A percentile compares a stretch with the other conserved stretches of the same genome.
Conservation (phyloP, 2,113 vertebrate genomes). For the Pseudopipra pipra region DNA sequence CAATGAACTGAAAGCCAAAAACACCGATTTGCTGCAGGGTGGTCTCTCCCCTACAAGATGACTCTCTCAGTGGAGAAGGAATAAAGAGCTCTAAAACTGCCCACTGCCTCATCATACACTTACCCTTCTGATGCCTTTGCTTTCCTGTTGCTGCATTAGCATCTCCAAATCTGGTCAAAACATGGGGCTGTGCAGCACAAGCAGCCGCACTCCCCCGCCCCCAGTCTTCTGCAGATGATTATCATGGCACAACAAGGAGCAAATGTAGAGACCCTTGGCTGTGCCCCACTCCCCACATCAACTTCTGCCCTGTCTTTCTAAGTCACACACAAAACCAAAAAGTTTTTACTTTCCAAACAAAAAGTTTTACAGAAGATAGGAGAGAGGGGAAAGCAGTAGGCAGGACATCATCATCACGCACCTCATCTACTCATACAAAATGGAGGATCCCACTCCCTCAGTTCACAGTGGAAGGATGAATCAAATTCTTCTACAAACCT, state of each 20-base stretch:
- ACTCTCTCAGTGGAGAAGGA: not conserved
- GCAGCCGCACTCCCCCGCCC: accelerated
- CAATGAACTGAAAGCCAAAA: not conserved
- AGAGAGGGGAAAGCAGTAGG: not conserved
- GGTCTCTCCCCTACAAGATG: not conserved
- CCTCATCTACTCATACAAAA: not conserved
- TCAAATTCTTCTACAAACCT: not conserved
- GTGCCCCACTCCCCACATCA: not conserved
- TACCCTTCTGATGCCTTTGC: not conserved
- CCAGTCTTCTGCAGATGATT: not conserved
- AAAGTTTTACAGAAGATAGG: not conserved
- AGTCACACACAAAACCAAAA: not conserved
- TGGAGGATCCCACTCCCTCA: not conserved
- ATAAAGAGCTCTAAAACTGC: not conserved
- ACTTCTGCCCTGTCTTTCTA: not conserved
- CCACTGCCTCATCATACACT: not conserved
- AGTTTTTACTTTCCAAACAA: not conserved
- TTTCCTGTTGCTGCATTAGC: not conserved
- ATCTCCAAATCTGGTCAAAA: not conserved
- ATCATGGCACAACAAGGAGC: not conserved
- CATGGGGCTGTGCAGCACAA: not conserved
- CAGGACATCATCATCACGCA: not conserved
- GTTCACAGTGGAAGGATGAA: not conserved
- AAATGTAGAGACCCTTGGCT: not conserved
- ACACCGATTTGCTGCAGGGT: not conserved